A percentile compares a stretch with the other conserved stretches of the same genome.
phyloP scores from a whole-genome alignment of 2,888 invertebrate species.

The Scrobipalpa atriplicella region DNA sequence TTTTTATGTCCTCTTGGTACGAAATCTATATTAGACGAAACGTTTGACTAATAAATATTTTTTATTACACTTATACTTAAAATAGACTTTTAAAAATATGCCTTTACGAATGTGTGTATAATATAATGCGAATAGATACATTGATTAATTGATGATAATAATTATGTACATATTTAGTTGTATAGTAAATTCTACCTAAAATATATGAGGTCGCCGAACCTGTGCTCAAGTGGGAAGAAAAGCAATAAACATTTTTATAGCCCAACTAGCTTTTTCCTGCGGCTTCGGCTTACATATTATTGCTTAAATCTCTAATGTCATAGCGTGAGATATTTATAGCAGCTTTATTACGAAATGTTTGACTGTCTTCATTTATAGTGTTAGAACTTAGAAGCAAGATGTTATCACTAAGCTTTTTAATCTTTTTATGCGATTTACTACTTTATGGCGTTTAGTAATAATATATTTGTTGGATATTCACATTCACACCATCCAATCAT shows the following conservation, averaged over 20 bases:
- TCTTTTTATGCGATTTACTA: not conserved
- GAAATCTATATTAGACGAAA: too few relatives aligned
- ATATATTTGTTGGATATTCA: constrained; percentile 10
- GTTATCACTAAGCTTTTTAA: constrained; percentile 21
- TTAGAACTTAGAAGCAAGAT: constrained; percentile 19
- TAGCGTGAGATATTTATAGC: constrained; percentile 31
- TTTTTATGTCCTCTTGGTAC: too few relatives aligned
- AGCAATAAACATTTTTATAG: constrained; percentile 74
- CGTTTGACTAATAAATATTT: not conserved
- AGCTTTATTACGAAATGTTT: constrained; percentile 26
- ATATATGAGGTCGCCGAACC: constrained; percentile 69
- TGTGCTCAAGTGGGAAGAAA: constrained; percentile 70
- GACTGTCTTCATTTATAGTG: constrained; percentile 22
- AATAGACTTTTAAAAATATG: not conserved
- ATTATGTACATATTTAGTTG: constrained; percentile 72
- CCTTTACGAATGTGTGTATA: constrained; percentile 17
- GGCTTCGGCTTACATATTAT: constrained; percentile 45
- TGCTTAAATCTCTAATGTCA: constrained; percentile 49
- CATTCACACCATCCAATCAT: constrained; percentile 14
- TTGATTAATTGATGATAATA: constrained; percentile 72
- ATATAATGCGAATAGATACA: constrained; percentile 39
- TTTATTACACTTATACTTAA: constrained; percentile 15
- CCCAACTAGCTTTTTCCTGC: constrained; percentile 58
- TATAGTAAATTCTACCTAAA: constrained; percentile 69
- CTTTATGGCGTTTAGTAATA: constrained; percentile 1